Evolutionary conservation across 2,113 vertebrate genomes (phyloP).

Genomic region (Eleginops maclovinus): DNA sequence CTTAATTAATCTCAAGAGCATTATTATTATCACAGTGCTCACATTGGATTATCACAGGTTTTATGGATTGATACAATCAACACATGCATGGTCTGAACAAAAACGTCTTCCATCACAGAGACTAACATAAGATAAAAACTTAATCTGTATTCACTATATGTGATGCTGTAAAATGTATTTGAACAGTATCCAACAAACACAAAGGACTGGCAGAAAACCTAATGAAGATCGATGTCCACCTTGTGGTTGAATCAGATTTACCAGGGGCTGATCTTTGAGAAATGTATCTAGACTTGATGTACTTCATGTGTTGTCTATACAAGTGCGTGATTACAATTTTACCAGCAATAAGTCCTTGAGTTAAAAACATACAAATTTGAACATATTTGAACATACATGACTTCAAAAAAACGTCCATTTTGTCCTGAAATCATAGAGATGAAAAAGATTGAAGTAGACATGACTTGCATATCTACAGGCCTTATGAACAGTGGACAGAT

Average conservation of each 20-base stretch:
- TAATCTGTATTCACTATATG: neutral
- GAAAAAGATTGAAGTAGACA: neutral
- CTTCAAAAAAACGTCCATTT: no score
- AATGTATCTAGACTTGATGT: neutral
- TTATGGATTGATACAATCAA: neutral
- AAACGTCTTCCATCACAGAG: neutral
- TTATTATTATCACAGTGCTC: neutral
- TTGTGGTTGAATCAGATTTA: neutral
- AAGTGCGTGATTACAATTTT: no score
- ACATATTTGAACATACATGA: no score
- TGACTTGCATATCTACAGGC: neutral
- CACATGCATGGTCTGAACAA: neutral
- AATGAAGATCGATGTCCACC: neutral
- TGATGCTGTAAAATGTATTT: conserved; percentile 3
- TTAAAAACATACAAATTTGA: no score
- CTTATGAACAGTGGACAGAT: neutral
- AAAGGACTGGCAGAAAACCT: neutral
- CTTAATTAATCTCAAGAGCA: no score
- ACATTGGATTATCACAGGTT: neutral
- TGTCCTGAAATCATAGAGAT: neutral
- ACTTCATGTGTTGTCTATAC: neutral
- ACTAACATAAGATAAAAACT: neutral
- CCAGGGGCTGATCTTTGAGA: neutral
- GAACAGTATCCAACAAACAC: no score
- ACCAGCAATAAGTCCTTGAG: no score